Evolutionary conservation across 2,797 vertebrate genomes (phyloP), one percentile per base, ranked within the genome.

Genomic region (Aphelocoma californica): DNA sequence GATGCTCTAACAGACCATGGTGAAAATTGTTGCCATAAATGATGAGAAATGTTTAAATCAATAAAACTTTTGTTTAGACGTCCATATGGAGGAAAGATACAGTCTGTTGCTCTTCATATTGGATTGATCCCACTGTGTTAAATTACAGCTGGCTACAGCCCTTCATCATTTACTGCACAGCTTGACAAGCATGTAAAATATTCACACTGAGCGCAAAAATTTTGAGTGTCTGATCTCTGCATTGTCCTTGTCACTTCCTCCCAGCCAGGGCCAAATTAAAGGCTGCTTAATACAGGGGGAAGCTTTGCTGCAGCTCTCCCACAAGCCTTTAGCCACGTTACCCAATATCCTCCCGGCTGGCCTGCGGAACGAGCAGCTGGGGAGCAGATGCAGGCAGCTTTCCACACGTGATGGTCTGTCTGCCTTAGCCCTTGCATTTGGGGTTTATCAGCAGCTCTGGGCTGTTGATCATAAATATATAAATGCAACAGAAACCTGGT

Each of bases 331-430:
- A 53, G 92, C 88, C 56, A 42, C 51, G 4, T 86, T 86, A 81
- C 71, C 91, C 81, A 56, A 51, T 56, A 83, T 87, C 95, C 87
- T 96, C 86, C 74, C 0, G 60, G 66, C 91, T 91, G 84, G 89
- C 84, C 85, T 4, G 3, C 12, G 7, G 36, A 91, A 18, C 1
- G 6, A 92, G 96, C 97, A 97, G 97, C 97, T 97, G 97, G 92
- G 94, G 70, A 97, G 92, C 97, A 97, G 97, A 97, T 96, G 97
- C 88, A 82, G 77, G 88, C 73, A 84, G 90, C 40, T 71, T 60
- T 48, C 8, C 7, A 81, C 92, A 95, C 4, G 7, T 88, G 95
- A 85, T 45, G 3, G 10, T 11, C 16, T 74, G 86, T 57, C 82
- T 92, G 92, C 87, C 80, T 74, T 14, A 81, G 56, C 69, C 66